Evolutionary conservation across 1,140 invertebrate genomes (phyloP).

Genomic region (Sycobia sp.): DNA sequence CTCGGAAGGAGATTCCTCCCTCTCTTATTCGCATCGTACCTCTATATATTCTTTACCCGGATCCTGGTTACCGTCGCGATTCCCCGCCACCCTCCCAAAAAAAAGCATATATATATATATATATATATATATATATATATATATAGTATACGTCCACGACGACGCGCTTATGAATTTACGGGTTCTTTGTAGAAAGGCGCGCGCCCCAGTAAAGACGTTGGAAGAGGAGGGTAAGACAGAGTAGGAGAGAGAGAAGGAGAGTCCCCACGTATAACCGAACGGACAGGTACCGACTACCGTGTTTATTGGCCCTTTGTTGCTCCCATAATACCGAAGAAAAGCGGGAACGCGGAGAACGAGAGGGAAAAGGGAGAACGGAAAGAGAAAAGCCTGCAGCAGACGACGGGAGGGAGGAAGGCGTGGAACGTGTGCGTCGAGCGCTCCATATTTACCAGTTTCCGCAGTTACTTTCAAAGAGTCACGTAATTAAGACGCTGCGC

Average conservation of each 20-base stretch:
- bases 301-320: conserved; percentile 36
- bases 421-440: no score
- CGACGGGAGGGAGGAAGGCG: no score
- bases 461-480: conserved; percentile 7
- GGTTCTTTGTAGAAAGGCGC: conserved; percentile 28
- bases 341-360: conserved; percentile 9
- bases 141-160: conserved; percentile 1
- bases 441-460: conserved; percentile 2
- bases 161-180: conserved; percentile 37
- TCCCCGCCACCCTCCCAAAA: no score
- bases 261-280: no score
- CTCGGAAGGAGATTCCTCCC: conserved; percentile 26
- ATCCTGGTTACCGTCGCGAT: no score
- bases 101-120: no score
- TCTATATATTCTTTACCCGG: no score
- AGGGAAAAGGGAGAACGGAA: no score
- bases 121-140: no score
- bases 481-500: conserved; percentile 29
- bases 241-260: not conserved
- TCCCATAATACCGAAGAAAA: conserved; percentile 17
- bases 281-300: conserved; percentile 24
- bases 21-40: no score
- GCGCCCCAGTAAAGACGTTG: no score
- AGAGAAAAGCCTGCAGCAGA: no score
- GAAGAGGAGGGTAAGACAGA: not conserved